phyloP scores from a whole-genome alignment of 2,888 invertebrate species.

The Copidosoma aretas region DNA sequence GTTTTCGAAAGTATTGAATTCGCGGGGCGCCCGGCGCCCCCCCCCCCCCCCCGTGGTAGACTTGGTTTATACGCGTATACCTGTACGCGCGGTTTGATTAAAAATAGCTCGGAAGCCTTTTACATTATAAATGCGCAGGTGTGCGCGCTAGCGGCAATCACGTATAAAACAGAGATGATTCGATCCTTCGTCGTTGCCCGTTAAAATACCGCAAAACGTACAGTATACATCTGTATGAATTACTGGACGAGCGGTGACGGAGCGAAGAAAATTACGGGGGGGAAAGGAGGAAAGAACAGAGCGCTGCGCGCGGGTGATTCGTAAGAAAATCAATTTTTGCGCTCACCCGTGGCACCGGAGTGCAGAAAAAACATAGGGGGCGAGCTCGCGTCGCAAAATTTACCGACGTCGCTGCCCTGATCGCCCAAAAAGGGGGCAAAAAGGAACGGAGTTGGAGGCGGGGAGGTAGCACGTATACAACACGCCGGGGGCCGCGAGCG shows the following conservation, averaged over 20 bases:
- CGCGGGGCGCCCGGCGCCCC: too few species aligned
- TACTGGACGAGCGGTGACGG: conserved; percentile 1
- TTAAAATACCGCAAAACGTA: neutral
- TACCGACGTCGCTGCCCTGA: neutral
- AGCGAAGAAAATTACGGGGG: conserved; percentile 13
- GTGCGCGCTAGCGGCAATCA: too few species aligned
- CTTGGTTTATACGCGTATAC: neutral
- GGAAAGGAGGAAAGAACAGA: neutral
- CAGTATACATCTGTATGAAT: too few species aligned
- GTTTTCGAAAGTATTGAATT: too few species aligned
- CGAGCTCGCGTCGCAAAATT: too few species aligned
- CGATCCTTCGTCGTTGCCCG: neutral
- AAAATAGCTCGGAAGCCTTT: neutral
- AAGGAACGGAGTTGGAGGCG: neutral
- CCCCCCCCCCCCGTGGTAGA: too few species aligned
- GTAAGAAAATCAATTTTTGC: neutral
- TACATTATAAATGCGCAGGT: neutral
- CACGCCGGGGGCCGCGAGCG: conserved; percentile 8
- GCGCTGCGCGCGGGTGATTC: too few species aligned
- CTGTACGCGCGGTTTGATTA: neutral
- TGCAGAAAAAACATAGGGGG: too few species aligned
- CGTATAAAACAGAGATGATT: neutral
- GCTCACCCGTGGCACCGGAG: too few species aligned
- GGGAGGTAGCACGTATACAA: too few species aligned
- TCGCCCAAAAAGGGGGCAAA: neutral